A percentile compares a stretch with the other conserved stretches of the same genome.
These are phyloP conservation scores for Indri indri DNA, from an alignment of 2,113 vertebrate genomes.

Conservation along the genomic window DNA sequence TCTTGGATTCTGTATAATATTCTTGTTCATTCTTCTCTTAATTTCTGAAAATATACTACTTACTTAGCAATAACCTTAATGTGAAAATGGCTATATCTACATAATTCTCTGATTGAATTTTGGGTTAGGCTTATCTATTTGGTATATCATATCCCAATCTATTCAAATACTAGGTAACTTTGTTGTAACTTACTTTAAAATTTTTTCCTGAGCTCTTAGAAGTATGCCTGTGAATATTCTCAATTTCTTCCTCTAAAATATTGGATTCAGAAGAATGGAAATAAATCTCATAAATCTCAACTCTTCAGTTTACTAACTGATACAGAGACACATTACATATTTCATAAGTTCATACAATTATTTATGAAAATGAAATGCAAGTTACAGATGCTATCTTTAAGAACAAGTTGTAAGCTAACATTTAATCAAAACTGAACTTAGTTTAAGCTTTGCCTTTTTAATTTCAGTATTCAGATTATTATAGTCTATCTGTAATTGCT, in stretches of 20 bases:
- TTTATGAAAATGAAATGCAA: constrained; percentile 37
- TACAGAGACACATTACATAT: neutral
- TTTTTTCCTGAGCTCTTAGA: constrained; percentile 30
- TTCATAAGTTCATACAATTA: neutral
- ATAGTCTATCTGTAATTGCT: neutral
- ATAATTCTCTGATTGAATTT: constrained; percentile 18
- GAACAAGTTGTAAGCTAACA: constrained; percentile 5
- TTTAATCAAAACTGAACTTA: constrained; percentile 43
- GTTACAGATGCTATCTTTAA: constrained; percentile 11
- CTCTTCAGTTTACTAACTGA: neutral
- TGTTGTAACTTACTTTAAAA: neutral
- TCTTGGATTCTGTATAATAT: constrained; percentile 52
- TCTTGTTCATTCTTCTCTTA: constrained; percentile 59
- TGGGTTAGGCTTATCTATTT: neutral
- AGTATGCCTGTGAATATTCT: neutral
- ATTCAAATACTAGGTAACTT: constrained; percentile 34
- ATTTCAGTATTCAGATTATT: constrained; percentile 12
- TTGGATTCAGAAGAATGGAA: neutral
- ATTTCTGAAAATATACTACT: constrained; percentile 6
- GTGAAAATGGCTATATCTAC: neutral
- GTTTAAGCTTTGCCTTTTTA: constrained; percentile 33
- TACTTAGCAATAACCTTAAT: constrained; percentile 13
- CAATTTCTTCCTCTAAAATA: neutral
- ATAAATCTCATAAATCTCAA: neutral
- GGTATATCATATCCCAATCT: neutral